A percentile compares a stretch with the other conserved stretches of the same genome.
Conservation (phyloP, 2,888 invertebrate genomes). For the Hirtodrosophila cameraria region DNA sequence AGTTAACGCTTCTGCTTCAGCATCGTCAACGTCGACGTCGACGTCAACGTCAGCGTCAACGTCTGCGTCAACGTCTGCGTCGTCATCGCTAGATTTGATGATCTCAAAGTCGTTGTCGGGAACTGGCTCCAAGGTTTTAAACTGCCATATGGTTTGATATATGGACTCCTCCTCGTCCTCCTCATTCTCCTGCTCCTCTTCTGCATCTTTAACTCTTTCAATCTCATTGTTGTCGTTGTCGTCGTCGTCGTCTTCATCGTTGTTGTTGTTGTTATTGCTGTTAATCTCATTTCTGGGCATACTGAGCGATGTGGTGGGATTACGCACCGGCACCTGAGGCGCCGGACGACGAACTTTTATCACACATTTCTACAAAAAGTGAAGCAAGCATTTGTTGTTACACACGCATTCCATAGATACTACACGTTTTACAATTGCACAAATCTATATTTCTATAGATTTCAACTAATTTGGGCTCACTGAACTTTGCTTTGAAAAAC, state of each 20-base stretch:
- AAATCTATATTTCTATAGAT: neutral
- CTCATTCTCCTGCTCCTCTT: slow-evolving; percentile 1
- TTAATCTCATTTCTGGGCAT: slow-evolving; percentile 17
- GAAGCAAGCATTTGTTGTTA: neutral
- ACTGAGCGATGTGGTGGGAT: slow-evolving; percentile 64
- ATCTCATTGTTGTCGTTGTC: neutral
- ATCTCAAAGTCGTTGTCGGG: slow-evolving; percentile 46
- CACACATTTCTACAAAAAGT: slow-evolving; percentile 51
- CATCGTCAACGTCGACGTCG: slow-evolving; percentile 16
- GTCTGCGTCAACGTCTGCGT: slow-evolving; percentile 40
- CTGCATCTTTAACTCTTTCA: neutral
- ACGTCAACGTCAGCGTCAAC: slow-evolving; percentile 20
- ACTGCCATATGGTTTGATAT: slow-evolving; percentile 84
- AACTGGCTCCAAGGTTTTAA: slow-evolving; percentile 77
- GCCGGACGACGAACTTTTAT: slow-evolving; percentile 66
- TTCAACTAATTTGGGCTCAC: slow-evolving; percentile 8
- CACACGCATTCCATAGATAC: slow-evolving; percentile 4
- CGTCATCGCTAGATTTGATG: slow-evolving; percentile 28
- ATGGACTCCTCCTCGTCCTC: slow-evolving; percentile 80
- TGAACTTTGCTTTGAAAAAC: neutral
- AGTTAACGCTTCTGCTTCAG: slow-evolving; percentile 44
- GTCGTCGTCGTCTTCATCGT: slow-evolving; percentile 6
- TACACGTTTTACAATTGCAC: neutral
- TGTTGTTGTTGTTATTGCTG: slow-evolving; percentile 20
- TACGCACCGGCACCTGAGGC: slow-evolving; percentile 66